phyloP scores from a whole-genome alignment of 1,140 invertebrate genomes.

The Scaptomyza pallida region DNA sequence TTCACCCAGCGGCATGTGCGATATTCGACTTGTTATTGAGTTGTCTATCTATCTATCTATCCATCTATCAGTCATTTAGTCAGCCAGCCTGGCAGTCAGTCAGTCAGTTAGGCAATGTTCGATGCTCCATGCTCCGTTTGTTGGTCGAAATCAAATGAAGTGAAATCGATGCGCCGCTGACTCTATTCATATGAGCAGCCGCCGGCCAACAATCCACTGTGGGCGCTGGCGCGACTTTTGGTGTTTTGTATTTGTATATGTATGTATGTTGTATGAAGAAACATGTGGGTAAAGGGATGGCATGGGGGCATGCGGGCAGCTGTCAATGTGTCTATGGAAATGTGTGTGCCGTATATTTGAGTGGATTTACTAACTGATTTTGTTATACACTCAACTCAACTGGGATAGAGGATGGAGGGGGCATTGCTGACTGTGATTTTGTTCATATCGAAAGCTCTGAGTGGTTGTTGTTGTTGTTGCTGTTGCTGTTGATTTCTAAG shows the following conservation, averaged over 20 bases:
- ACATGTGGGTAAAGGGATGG: constrained; percentile 9
- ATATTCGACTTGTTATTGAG: constrained; percentile 69
- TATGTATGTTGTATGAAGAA: too few species aligned
- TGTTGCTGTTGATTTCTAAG: constrained; percentile 33
- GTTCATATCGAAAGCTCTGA: constrained; percentile 11
- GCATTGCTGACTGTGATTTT: constrained; percentile 64
- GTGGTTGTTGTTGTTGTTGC: constrained; percentile 1
- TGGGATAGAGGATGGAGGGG: constrained; percentile 12
- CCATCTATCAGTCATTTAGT: constrained; percentile 42
- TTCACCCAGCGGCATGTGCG: constrained; percentile 57
- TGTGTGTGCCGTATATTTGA: constrained; percentile 74
- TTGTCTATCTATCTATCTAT: constrained; percentile 61
- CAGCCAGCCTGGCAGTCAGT: constrained; percentile 1
- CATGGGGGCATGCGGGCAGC: constrained; percentile 64
- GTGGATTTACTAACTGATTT: constrained; percentile 82
- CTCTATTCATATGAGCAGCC: constrained; percentile 74
- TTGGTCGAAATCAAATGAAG: constrained; percentile 78
- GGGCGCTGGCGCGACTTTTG: constrained; percentile 21
- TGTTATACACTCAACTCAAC: constrained; percentile 57
- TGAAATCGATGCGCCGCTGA: constrained; percentile 79
- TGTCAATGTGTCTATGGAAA: constrained; percentile 82
- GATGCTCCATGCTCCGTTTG: constrained; percentile 17
- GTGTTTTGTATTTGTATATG: neutral
- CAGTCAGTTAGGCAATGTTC: constrained; percentile 26
- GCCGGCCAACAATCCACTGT: constrained; percentile 34